Percentiles rank a stretch among this genome's conserved stretches.
phyloP scores from a whole-genome alignment of 2,797 vertebrate species.

The Spinus pinus region DNA sequence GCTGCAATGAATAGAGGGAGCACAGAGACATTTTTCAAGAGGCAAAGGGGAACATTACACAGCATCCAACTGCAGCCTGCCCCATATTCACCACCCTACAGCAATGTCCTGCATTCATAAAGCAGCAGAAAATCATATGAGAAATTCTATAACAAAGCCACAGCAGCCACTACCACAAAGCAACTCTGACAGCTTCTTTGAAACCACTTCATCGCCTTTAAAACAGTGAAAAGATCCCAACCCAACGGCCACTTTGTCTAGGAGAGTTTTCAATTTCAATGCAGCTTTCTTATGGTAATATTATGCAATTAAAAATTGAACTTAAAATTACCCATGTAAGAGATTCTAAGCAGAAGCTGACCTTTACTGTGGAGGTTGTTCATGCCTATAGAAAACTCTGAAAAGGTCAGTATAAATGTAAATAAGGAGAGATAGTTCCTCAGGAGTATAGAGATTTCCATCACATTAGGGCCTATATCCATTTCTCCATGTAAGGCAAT shows the following conservation, averaged over 20 bases:
- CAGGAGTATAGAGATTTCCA: background rate
- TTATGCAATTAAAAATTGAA: conserved; percentile 1
- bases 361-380: conserved; percentile 13
- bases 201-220: background rate
- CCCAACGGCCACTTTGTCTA: background rate
- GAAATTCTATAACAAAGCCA: background rate
- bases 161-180: background rate
- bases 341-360: conserved; percentile 9
- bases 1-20: background rate
- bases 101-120: background rate
- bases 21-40: background rate
- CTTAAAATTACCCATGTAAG: background rate
- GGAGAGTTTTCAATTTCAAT: background rate
- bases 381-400: background rate
- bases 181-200: background rate
- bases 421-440: background rate
- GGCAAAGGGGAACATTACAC: background rate
- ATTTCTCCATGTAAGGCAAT: background rate
- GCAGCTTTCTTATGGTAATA: background rate
- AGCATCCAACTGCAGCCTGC: background rate
- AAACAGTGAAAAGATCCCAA: background rate
- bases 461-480: background rate
- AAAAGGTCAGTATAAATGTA: conserved; percentile 8
- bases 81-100: background rate
- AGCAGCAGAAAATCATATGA: background rate